phyloP scores from a whole-genome alignment of 2,113 vertebrate genomes.

The Percina caprodes region DNA sequence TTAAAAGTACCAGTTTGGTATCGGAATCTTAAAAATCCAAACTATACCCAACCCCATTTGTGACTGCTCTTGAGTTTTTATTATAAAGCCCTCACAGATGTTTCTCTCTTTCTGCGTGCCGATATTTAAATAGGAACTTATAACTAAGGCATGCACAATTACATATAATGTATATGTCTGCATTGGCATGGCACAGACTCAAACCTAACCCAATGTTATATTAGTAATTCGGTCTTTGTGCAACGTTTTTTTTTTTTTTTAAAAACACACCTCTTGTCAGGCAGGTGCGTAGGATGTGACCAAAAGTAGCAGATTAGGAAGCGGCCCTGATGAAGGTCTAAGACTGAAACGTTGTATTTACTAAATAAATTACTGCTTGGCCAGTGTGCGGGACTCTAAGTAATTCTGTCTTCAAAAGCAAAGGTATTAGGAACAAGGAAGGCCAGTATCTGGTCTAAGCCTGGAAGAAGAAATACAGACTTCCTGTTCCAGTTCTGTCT shows the following conservation, averaged over 20 bases:
- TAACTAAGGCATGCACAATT: background rate
- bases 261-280: too few relatives aligned
- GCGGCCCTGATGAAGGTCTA: too few relatives aligned
- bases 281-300: too few relatives aligned
- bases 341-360: too few relatives aligned
- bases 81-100: conserved; percentile 1
- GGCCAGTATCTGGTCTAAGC: background rate
- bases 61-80: background rate
- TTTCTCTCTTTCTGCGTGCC: background rate
- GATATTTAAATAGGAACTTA: conserved; percentile 3
- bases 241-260: too few relatives aligned
- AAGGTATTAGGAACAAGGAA: background rate
- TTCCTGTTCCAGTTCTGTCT: background rate
- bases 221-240: too few relatives aligned
- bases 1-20: too few relatives aligned
- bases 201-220: background rate
- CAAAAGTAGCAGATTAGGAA: too few relatives aligned
- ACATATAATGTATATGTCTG: background rate
- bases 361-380: too few relatives aligned
- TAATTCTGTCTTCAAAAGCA: background rate
- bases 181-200: too few relatives aligned
- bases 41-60: background rate
- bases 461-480: background rate
- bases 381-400: too few relatives aligned
- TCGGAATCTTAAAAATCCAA: too few relatives aligned